Evolutionary conservation across 2,113 vertebrate species (phyloP).

Genomic region (Carassius carassius): DNA sequence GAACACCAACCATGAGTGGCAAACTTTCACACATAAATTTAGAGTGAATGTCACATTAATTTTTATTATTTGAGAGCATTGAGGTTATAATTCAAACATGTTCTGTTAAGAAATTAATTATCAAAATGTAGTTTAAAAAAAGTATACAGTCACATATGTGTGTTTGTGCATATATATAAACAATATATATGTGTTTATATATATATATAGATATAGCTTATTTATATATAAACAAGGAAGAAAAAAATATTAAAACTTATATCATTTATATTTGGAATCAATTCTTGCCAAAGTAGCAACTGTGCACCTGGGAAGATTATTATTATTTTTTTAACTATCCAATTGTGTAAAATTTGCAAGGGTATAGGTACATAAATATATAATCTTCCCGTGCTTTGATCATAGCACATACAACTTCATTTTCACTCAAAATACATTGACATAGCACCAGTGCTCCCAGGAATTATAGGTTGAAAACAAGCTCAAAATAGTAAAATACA

Average conservation of each 20-base stretch:
- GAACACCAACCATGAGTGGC: constrained; percentile 20
- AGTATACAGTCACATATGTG: constrained; percentile 71
- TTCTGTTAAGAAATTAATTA: constrained; percentile 80
- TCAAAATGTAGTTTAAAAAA: constrained; percentile 81
- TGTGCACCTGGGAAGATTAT: constrained; percentile 36
- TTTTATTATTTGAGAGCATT: constrained; percentile 76
- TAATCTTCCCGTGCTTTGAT: constrained; percentile 68
- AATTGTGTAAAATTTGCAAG: constrained; percentile 63
- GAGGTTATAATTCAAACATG: constrained; percentile 80
- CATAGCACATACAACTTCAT: constrained; percentile 71
- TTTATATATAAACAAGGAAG: constrained; percentile 59
- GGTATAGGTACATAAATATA: constrained; percentile 55
- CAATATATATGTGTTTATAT: constrained; percentile 52
- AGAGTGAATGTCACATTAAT: constrained; percentile 32
- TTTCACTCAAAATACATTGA: constrained; percentile 67
- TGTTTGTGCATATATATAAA: constrained; percentile 3
- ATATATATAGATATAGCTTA: constrained; percentile 68
- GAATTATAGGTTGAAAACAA: constrained; percentile 55
- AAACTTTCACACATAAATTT: constrained; percentile 49
- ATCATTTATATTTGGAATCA: constrained; percentile 57
- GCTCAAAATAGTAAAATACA: constrained; percentile 60
- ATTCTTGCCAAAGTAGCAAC: constrained; percentile 39
- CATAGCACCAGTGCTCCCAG: constrained; percentile 69
- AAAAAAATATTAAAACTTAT: constrained; percentile 51
- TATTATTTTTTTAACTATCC: constrained; percentile 37